These are phyloP conservation scores for Stenodema calcarata DNA, from an alignment of 2,888 invertebrate genomes.

Conservation along the genomic window DNA sequence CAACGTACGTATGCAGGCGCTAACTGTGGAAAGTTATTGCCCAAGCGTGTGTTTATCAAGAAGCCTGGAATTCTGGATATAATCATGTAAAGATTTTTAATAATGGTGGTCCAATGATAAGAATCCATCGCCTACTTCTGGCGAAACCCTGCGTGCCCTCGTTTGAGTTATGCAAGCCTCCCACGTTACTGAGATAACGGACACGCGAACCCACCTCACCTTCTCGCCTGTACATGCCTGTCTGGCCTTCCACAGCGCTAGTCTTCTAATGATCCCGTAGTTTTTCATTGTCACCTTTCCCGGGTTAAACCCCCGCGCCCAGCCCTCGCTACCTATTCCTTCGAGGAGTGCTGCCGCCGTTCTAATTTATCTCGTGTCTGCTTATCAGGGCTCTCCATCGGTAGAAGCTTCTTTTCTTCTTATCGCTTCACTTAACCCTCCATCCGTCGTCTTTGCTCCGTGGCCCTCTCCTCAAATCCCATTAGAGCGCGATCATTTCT, in stretches of 20 bases:
- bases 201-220: conserved; percentile 23
- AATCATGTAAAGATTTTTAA: conserved; percentile 43
- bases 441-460: conserved; percentile 22
- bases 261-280: conserved; percentile 49
- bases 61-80: neutral
- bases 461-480: conserved; percentile 24
- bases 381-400: conserved; percentile 22
- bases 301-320: neutral
- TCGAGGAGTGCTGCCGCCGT: neutral
- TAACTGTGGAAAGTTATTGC: neutral
- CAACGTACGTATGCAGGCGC: neutral
- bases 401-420: conserved; percentile 38
- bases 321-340: neutral
- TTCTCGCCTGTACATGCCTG: neutral
- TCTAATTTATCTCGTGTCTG: conserved; percentile 44
- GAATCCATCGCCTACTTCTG: conserved; percentile 21
- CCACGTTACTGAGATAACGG: conserved; percentile 48
- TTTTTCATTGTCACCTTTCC: conserved; percentile 50
- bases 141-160: conserved; percentile 26
- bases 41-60: neutral
- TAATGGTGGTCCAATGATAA: conserved; percentile 23
- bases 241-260: neutral
- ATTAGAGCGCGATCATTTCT: conserved; percentile 40
- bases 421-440: conserved; percentile 47
- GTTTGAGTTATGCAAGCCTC: conserved; percentile 48